Conservation (phyloP, 1,140 invertebrate species). For the Papilio helenus region DNA sequence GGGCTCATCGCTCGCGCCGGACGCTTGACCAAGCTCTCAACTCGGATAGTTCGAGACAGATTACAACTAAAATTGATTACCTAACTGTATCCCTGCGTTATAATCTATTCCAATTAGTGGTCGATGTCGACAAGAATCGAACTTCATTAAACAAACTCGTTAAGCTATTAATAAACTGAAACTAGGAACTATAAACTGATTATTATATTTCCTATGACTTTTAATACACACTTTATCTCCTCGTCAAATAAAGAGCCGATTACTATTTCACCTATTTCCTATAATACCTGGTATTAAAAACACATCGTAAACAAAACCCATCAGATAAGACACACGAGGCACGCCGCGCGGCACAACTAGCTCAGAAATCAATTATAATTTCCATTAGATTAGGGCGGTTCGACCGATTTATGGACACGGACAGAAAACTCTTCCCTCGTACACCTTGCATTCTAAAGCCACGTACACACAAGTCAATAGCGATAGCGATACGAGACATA, state of each 20-base stretch:
- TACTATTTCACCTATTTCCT: not conserved
- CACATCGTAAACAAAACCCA: not conserved
- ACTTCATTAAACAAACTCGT: constrained; percentile 5
- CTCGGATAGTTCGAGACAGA: constrained; percentile 30
- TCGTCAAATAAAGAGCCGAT: not conserved
- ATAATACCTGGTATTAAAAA: not conserved
- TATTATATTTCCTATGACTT: no score
- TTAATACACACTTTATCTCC: no score
- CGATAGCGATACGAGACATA: not conserved
- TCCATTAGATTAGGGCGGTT: constrained; percentile 70
- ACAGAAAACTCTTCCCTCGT: constrained; percentile 50
- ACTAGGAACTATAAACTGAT: no score
- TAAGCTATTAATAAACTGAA: not conserved
- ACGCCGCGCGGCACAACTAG: constrained; percentile 35
- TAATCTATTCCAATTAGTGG: constrained; percentile 34
- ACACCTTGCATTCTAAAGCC: constrained; percentile 47
- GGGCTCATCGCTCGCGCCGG: constrained; percentile 52
- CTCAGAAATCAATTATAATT: constrained; percentile 76
- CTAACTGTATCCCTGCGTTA: constrained; percentile 23
- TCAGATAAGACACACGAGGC: not conserved
- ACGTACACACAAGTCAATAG: not conserved
- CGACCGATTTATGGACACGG: constrained; percentile 60
- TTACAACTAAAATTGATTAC: constrained; percentile 45
- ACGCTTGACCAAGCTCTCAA: constrained; percentile 43
- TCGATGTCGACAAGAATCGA: constrained; percentile 10